phyloP scores from a whole-genome alignment of 2,113 vertebrate species.

The Eudyptes chrysolophus region DNA sequence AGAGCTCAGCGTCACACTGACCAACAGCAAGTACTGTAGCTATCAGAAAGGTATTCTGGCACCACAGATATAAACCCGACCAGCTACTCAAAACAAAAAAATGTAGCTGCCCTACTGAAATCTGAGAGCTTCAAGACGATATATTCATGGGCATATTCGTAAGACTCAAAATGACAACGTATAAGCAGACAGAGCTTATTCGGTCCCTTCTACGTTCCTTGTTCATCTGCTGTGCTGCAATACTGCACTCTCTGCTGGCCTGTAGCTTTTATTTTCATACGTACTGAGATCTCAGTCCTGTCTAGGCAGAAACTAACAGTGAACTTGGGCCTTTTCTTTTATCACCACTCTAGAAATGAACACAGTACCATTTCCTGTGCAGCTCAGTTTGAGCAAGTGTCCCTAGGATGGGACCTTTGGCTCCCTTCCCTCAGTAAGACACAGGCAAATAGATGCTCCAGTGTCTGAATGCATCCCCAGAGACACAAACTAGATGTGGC shows the following conservation, averaged over 20 bases:
- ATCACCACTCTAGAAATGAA: neutral
- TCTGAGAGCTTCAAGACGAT: neutral
- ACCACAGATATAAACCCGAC: fast-evolving
- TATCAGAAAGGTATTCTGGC: neutral
- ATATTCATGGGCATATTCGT: neutral
- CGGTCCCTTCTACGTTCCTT: neutral
- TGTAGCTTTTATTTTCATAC: neutral
- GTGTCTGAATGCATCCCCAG: fast-evolving
- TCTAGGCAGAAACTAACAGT: neutral
- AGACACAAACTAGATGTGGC: neutral
- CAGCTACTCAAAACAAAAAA: neutral
- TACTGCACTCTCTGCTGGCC: neutral
- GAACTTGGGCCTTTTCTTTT: neutral
- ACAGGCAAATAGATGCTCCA: neutral
- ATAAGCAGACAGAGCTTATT: neutral
- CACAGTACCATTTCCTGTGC: neutral
- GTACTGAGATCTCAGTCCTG: neutral
- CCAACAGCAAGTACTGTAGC: neutral
- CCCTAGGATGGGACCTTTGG: neutral
- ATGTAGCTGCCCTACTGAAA: neutral
- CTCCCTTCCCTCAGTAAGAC: neutral
- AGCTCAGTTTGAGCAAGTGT: neutral
- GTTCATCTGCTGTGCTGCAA: neutral
- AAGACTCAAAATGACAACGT: neutral
- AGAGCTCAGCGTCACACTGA: neutral